Evolutionary conservation across 2,113 vertebrate genomes (phyloP), one percentile per base, ranked within the genome.

Genomic region (Craseonycteris thonglongyai): DNA sequence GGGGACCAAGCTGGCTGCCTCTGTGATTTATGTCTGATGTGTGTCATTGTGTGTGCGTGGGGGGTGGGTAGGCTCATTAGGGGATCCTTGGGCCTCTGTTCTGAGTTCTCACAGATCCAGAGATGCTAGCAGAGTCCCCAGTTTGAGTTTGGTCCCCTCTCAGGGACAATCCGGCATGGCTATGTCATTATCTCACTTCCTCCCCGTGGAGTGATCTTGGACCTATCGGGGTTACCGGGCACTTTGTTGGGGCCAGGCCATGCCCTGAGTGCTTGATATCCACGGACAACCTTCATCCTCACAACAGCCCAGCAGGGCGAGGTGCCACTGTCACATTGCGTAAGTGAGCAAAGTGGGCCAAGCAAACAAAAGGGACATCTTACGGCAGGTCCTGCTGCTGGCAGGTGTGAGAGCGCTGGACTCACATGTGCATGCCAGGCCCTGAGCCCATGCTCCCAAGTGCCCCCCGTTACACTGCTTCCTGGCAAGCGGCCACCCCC

Each of bases 291-390:
- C 56, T 65, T 21, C 33, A 72, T 40, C 19, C 21, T 45, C 3
- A 2, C 15, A 21, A 15, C 6, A 12, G 9, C 1, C 12, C 35
- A 56, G 21, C 65, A 59, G 9, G 13, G 15, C 33, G 26, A 5
- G 0, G 4, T 10, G n/a, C 35, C 0, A 1, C 2, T 14, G 1
- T 15, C 47, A 6, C 21, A 8, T 13, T 38, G 49, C 16, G 61
- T 12, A 54, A 30, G 19, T 6, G 66, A 61, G 51, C 1, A 1
- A 81, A 14, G 19, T 2, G 40, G 54, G 65, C 11, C 4, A 0
- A 1, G n/a, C 0, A 5, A 65, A 49, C 51, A 28, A 33, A 8
- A 75, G 16, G 78, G n/a, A 12, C 15, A 2, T 2, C 6, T n/a
- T 12, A 4, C 2, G 2, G 15, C 38, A 4, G 56, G 42, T 14